Evolutionary conservation across 2,113 vertebrate species (phyloP), one percentile per base, ranked within the genome.

Genomic region (Gasterosteus aculeatus): DNA sequence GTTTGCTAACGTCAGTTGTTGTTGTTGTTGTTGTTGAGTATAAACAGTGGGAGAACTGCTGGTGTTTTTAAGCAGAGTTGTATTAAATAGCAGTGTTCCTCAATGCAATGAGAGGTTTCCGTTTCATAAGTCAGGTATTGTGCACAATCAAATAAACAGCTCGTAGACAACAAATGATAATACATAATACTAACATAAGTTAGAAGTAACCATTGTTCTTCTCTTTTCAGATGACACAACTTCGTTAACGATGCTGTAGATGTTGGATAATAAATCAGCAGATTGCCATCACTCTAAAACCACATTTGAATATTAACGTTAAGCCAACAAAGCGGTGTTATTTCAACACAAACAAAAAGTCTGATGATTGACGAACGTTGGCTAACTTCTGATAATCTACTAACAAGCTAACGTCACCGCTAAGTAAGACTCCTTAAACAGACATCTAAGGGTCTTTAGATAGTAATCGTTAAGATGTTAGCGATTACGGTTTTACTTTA

Each of bases 361-460:
- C 42, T 54, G 1, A 11, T 16, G 42, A 14, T 72, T 44, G 42
- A 69, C 14, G 10, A 41, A 53, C 26, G n/a, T 2, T 9, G 5
- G 71, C 62, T 71, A 83, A 83, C 77, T 90, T 72, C 77, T 38
- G 14, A 77, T 39, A 46, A 74, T 63, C 61, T 80, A 60, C 60
- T 51, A 58, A 80, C 75, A 69, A 61, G 61, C 73, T 84, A 77
- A 64, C 41, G 29, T 62, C 79, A 15, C 22, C n/a, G 33, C n/a
- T 51, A 76, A 80, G 15, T 76, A 33, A 9, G 0, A 60, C 3
- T 14, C 54, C 70, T 35, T 58, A n/a, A 41, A 29, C 3, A 39
- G 53, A 5, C 8, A 73, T 26, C 49, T 46, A 31, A 11, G 29
- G n/a, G 22, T 46, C 35, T 33, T 11, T 3, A 0, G 6, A 31